These are phyloP conservation scores for Neosilurus hyrtlii DNA, from an alignment of 2,797 vertebrate species.

Conservation along the genomic window DNA sequence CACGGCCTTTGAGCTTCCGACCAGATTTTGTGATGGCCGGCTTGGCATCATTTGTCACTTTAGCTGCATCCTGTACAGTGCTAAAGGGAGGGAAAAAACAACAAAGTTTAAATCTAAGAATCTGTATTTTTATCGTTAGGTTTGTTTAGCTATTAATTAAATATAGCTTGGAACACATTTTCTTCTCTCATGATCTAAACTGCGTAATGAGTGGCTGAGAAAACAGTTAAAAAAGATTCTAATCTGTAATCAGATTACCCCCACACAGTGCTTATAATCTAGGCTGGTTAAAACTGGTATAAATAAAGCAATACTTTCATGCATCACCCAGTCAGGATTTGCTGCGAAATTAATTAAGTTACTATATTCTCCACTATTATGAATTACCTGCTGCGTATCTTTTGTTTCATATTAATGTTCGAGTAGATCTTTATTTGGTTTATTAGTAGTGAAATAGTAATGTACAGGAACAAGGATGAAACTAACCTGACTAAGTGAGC, in stretches of 20 bases:
- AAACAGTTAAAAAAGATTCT: neutral
- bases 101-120: neutral
- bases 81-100: conserved; percentile 62
- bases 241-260: too few relatives aligned
- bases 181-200: neutral
- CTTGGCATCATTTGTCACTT: conserved; percentile 78
- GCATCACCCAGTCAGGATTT: neutral
- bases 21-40: conserved; percentile 95
- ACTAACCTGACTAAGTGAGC: neutral
- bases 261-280: neutral
- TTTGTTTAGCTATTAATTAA: neutral
- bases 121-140: neutral
- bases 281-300: neutral
- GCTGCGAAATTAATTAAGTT: neutral
- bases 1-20: conserved; percentile 94
- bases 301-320: neutral
- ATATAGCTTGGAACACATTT: neutral
- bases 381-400: neutral
- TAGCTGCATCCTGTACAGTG: conserved; percentile 72
- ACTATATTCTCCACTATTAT: neutral
- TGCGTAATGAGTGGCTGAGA: neutral
- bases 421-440: too few relatives aligned
- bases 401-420: neutral
- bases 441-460: neutral
- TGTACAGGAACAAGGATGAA: neutral